Evolutionary conservation across 2,113 vertebrate species (phyloP), one percentile per base, ranked within the genome.

Genomic region (Tachysurus vachellii): DNA sequence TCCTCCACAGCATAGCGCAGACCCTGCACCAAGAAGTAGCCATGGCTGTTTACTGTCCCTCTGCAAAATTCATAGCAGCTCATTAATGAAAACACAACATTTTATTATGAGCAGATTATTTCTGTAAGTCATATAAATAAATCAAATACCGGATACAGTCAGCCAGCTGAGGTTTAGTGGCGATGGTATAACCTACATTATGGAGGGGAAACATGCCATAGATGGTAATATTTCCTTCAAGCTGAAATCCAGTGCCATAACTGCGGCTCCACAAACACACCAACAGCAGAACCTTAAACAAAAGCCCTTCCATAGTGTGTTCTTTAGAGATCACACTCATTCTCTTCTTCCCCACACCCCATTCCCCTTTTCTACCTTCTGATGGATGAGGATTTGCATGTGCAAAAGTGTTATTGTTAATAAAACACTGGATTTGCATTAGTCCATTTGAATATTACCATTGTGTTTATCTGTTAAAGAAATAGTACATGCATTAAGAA

Each of bases 201-300:
- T 96, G 96, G 19, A 97, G 92, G 47, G 94, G 92, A 82, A 97
- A 97, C 71, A 97, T 89, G 7, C 96, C 96, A 3, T 95, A 93
- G 2, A 97, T 89, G 73, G 92, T 90, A 80, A 95, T 96, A 88
- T 97, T 92, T 0, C 96, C 96, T 0, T 91, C 75, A 80, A 95
- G 89, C 28, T 91, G 89, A 90, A 96, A 93, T 6, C 95, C 93
- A 0, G 84, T 79, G 26, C 83, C 86, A 21, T 88, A 82, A 81
- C 91, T 66, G n/a, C 88, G 88, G 54, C 91, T 91, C 36, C 92
- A 91, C 28, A 88, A 26, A 44, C 84, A 92, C 44, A 87, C 23
- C 56, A 56, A 81, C 21, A 86, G 70, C 61, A 86, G 79, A 56
- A n/a, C 75, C 28, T 36, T 2, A 23, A 44, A 26, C 53, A 91